Conservation (phyloP, 2,888 invertebrate species). For the Drosophila hamatofila region DNA sequence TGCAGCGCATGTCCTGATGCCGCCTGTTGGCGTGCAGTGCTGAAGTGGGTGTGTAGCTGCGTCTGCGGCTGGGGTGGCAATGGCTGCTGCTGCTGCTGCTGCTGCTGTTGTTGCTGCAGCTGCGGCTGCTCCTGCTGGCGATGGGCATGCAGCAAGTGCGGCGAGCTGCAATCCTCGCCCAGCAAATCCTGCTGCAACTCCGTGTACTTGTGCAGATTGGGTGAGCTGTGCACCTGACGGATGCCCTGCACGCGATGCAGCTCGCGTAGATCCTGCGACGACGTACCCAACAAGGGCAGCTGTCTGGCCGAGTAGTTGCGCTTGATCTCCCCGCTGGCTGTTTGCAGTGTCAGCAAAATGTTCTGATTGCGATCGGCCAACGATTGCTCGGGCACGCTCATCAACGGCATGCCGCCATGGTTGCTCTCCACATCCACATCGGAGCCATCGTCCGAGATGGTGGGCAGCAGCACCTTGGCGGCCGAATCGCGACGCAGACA, state of each 20-base stretch:
- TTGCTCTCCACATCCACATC: constrained; percentile 66
- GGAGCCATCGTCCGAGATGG: constrained; percentile 82
- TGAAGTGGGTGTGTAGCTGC: constrained; percentile 66
- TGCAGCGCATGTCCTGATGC: constrained; percentile 67
- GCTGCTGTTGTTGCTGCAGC: constrained; percentile 26
- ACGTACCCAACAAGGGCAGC: constrained; percentile 81
- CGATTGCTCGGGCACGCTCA: constrained; percentile 70
- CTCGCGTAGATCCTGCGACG: constrained; percentile 83
- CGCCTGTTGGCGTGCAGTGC: constrained; percentile 49
- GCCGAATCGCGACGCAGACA: constrained; percentile 83
- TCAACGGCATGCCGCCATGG: constrained; percentile 46
- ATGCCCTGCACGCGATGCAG: constrained; percentile 74
- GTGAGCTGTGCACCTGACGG: constrained; percentile 85
- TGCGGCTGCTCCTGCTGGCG: constrained; percentile 39
- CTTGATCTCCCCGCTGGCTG: constrained; percentile 84
- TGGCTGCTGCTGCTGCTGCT: constrained; percentile 40
- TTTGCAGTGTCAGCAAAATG: constrained; percentile 83
- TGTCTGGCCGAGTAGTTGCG: constrained; percentile 85
- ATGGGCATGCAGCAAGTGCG: constrained; percentile 75
- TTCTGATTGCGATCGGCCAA: constrained; percentile 80
- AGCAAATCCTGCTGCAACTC: constrained; percentile 68
- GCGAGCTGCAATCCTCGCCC: constrained; percentile 72
- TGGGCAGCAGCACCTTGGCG: constrained; percentile 81
- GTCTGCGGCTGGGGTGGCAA: constrained; percentile 36
- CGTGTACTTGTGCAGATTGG: constrained; percentile 84